Conservation (phyloP, 2,797 vertebrate genomes). For the Cryptoprocta ferox region DNA sequence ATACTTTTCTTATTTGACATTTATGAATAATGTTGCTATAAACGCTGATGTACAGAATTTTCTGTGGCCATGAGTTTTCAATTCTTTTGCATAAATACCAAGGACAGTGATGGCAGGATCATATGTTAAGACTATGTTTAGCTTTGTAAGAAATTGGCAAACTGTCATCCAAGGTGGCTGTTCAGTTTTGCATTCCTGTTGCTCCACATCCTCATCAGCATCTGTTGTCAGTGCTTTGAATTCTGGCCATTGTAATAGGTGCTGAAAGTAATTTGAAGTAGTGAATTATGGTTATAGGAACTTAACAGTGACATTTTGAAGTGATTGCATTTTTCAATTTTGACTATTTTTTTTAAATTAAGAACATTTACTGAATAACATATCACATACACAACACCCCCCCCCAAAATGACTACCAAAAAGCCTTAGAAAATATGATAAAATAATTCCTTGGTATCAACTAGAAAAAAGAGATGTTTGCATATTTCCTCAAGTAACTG, state of each 20-base stretch:
- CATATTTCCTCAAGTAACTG: neutral
- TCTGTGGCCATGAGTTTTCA: neutral
- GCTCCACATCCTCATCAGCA: neutral
- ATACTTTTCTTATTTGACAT: neutral
- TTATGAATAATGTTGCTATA: neutral
- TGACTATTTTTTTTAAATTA: neutral
- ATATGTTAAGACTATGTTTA: neutral
- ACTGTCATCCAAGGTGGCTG: neutral
- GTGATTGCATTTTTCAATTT: neutral
- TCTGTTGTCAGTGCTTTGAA: neutral
- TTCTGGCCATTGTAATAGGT: neutral
- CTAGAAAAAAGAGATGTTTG: neutral
- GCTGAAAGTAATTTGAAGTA: neutral
- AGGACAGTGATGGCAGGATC: neutral
- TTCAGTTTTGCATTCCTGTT: neutral
- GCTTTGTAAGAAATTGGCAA: neutral
- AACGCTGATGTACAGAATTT: neutral
- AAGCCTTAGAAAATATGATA: neutral
- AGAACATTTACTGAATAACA: neutral
- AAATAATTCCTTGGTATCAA: neutral
- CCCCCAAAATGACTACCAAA: neutral
- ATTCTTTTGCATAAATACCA: neutral
- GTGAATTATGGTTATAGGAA: neutral
- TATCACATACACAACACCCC: neutral
- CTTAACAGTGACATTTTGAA: slow-evolving; percentile 18